These are phyloP conservation scores for Bombus pyrosoma DNA, from an alignment of 1,140 invertebrate genomes.

Conservation along the genomic window DNA sequence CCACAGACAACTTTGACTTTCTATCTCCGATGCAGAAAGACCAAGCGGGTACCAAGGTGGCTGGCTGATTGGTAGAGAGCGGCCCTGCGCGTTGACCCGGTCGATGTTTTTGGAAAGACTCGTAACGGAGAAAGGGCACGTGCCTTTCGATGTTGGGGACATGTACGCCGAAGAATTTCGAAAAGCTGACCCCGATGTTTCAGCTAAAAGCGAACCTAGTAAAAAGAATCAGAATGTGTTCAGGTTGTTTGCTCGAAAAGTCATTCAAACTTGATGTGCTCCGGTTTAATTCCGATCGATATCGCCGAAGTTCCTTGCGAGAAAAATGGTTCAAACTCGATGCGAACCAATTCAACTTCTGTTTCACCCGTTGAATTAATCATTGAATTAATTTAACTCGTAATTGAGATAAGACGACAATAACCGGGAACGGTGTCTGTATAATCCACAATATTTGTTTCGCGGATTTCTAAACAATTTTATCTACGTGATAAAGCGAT, in stretches of 20 bases:
- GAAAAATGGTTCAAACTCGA: background rate
- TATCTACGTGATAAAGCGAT: background rate
- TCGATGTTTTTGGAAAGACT: background rate
- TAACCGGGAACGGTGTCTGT: too few relatives aligned
- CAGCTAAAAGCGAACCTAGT: too few relatives aligned
- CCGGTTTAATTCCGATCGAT: background rate
- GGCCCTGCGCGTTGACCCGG: background rate
- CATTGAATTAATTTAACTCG: background rate
- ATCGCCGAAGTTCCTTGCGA: rapidly evolving
- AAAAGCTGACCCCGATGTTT: background rate
- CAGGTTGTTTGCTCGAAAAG: background rate
- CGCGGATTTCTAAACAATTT: background rate
- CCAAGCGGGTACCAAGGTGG: too few relatives aligned
- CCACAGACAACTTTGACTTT: background rate
- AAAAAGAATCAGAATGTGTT: too few relatives aligned
- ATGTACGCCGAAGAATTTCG: background rate
- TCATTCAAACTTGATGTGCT: background rate
- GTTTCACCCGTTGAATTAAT: background rate
- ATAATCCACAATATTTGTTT: background rate
- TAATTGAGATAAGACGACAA: too few relatives aligned
- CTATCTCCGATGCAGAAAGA: background rate
- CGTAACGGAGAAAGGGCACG: slow-evolving; percentile 11
- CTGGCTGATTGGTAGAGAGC: too few relatives aligned
- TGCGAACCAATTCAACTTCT: background rate
- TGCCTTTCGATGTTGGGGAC: background rate